phyloP scores from a whole-genome alignment of 2,113 vertebrate species.

The Pionites leucogaster region DNA sequence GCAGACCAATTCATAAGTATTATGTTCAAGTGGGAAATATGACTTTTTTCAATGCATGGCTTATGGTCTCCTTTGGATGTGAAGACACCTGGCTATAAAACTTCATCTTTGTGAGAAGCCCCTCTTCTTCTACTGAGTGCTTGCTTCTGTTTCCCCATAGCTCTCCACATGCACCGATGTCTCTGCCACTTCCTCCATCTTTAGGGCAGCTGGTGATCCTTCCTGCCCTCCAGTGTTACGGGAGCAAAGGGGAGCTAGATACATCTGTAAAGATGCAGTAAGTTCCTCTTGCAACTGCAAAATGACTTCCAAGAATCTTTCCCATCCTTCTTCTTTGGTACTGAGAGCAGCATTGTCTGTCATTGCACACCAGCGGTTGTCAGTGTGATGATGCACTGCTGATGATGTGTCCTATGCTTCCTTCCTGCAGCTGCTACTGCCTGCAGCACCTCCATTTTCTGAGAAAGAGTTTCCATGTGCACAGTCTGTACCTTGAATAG shows the following conservation, averaged over 20 bases:
- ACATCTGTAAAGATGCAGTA: background rate
- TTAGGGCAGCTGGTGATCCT: background rate
- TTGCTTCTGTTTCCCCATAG: background rate
- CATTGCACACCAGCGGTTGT: background rate
- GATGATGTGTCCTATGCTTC: rapidly evolving
- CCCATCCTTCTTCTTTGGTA: background rate
- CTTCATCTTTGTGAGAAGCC: background rate
- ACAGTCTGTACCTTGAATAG: background rate
- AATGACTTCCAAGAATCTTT: background rate
- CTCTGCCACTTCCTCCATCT: background rate
- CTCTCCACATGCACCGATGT: background rate
- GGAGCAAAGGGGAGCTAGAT: rapidly evolving
- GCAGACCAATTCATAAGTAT: background rate
- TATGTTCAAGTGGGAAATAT: background rate
- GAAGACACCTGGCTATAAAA: background rate
- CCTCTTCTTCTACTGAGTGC: background rate
- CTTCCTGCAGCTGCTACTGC: background rate
- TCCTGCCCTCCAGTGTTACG: rapidly evolving
- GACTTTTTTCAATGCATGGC: background rate
- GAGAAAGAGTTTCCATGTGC: background rate
- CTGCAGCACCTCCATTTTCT: background rate
- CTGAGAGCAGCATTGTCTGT: background rate
- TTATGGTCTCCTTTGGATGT: background rate
- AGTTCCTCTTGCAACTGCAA: rapidly evolving
- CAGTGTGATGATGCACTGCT: background rate